These are phyloP conservation scores for Matsumurasca onukii DNA, from an alignment of 1,140 invertebrate species.

Conservation along the genomic window DNA sequence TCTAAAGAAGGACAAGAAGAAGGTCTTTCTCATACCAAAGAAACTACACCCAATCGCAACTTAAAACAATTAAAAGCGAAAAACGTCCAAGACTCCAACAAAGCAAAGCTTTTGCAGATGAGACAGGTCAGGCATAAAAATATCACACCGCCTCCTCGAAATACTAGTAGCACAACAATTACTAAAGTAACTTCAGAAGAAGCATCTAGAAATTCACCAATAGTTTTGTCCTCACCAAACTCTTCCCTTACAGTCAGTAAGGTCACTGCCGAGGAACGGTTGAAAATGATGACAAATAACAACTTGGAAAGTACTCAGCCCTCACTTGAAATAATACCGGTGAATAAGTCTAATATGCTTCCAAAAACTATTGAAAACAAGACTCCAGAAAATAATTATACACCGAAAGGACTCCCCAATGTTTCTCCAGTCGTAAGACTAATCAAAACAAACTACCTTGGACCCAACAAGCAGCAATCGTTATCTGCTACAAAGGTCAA, in stretches of 20 bases:
- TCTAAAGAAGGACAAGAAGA: constrained; percentile 23
- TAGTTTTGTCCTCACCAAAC: constrained; percentile 27
- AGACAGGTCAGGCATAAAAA: constrained; percentile 39
- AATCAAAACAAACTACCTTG: constrained; percentile 22
- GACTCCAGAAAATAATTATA: background rate
- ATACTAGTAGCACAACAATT: background rate
- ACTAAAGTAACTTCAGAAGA: background rate
- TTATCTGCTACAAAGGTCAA: background rate
- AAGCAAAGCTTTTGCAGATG: constrained; percentile 42
- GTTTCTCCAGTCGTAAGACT: constrained; percentile 30
- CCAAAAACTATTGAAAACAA: constrained; percentile 13
- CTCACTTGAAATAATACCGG: constrained; percentile 44
- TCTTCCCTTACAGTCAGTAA: constrained; percentile 43
- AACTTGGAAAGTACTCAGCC: constrained; percentile 39
- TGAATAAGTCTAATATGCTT: constrained; percentile 38
- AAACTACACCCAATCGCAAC: background rate
- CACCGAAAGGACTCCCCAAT: constrained; percentile 1
- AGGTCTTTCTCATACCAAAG: background rate
- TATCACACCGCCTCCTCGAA: constrained; percentile 10
- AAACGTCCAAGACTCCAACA: constrained; percentile 24
- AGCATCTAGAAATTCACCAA: background rate
- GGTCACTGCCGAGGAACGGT: constrained; percentile 42
- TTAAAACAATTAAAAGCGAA: constrained; percentile 8
- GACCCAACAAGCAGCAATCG: background rate
- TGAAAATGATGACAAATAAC: constrained; percentile 38